These are phyloP conservation scores for Stenodema calcarata DNA, from an alignment of 2,888 invertebrate species.

Conservation along the genomic window DNA sequence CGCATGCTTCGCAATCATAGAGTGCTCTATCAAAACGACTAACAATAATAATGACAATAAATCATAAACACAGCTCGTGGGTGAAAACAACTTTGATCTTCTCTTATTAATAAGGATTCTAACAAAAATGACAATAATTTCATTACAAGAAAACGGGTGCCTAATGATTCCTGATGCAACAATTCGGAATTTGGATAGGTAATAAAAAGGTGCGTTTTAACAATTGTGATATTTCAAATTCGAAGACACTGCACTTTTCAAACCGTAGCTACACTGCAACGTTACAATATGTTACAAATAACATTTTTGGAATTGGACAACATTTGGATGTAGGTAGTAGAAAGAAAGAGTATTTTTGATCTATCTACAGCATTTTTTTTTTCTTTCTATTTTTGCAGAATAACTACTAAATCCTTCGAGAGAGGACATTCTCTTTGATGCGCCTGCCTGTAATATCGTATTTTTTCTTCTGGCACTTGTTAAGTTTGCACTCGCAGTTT, in stretches of 20 bases:
- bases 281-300: too few species aligned
- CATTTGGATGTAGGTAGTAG: neutral
- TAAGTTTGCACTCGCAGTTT: constrained; percentile 8
- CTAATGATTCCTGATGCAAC: neutral
- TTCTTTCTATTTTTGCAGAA: neutral
- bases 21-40: neutral
- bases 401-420: neutral
- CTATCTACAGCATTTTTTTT: neutral
- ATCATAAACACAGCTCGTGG: neutral
- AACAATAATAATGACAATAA: neutral
- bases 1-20: neutral
- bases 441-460: neutral
- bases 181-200: neutral
- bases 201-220: neutral
- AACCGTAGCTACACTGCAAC: too few species aligned
- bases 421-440: neutral
- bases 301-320: neutral
- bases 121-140: neutral
- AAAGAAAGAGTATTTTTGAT: neutral
- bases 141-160: neutral
- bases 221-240: neutral
- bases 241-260: neutral
- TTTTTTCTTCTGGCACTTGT: constrained; percentile 27
- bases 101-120: neutral
- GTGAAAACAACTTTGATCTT: neutral